Percentiles rank a stretch among this genome's conserved stretches.
Conservation (phyloP, 2,888 invertebrate species). For the Saturnia japonica region DNA sequence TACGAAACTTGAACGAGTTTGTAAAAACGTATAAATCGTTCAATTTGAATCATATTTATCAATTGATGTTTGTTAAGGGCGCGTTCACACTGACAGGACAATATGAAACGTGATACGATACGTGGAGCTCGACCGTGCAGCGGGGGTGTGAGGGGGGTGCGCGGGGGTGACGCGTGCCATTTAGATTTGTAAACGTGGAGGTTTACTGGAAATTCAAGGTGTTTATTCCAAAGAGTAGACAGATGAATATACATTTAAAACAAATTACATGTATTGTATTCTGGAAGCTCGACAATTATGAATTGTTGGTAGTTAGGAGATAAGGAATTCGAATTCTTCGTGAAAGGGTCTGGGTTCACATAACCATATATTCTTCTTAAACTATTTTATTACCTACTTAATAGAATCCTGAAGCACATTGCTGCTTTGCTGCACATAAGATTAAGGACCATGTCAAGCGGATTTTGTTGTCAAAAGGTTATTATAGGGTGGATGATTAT, state of each 20-base stretch:
- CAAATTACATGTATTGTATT: neutral
- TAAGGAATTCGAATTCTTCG: too few relatives aligned
- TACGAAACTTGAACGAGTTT: neutral
- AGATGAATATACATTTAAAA: neutral
- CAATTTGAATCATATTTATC: neutral
- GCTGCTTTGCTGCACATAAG: too few relatives aligned
- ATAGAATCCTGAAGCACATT: too few relatives aligned
- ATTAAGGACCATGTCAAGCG: too few relatives aligned
- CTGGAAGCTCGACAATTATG: neutral
- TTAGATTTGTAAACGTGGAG: neutral
- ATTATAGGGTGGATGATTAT: too few relatives aligned
- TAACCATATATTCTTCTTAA: too few relatives aligned
- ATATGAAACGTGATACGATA: constrained; percentile 3
- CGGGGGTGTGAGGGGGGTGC: neutral
- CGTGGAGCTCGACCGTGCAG: neutral
- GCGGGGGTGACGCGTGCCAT: neutral
- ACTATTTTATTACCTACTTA: too few relatives aligned
- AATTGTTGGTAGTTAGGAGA: too few relatives aligned
- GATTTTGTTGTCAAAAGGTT: too few relatives aligned
- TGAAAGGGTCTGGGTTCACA: too few relatives aligned
- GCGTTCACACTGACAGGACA: constrained; percentile 2
- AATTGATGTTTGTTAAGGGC: neutral
- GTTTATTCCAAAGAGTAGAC: neutral
- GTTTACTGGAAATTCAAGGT: constrained; percentile 3
- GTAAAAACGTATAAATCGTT: neutral